These are phyloP conservation scores for Anomalospiza imberbis DNA, from an alignment of 2,797 vertebrate genomes.

Conservation along the genomic window DNA sequence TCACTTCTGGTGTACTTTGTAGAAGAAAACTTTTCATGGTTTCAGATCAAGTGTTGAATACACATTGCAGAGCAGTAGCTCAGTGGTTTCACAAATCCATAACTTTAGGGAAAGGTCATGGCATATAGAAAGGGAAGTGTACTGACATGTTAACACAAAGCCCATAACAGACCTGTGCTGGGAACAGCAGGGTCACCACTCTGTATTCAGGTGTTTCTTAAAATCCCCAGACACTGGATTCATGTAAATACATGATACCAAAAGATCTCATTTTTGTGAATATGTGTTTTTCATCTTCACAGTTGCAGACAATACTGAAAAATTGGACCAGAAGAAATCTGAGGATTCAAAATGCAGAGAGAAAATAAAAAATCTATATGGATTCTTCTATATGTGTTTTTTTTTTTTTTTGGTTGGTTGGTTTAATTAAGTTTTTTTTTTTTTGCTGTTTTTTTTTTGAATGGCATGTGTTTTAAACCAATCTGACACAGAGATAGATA, in stretches of 20 bases:
- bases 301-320: not conserved
- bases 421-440: not conserved
- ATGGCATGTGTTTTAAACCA: not conserved
- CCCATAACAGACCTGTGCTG: not conserved
- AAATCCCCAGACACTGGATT: not conserved
- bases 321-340: not conserved
- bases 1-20: not conserved
- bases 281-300: not conserved
- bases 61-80: not conserved
- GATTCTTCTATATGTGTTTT: not conserved
- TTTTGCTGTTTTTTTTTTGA: not conserved
- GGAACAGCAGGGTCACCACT: not conserved
- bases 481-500: not conserved
- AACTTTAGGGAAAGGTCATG: not conserved
- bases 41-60: not conserved
- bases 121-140: not conserved
- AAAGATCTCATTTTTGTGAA: not conserved
- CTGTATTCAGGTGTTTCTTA: not conserved
- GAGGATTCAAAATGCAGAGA: not conserved
- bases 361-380: not conserved
- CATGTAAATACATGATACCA: not conserved
- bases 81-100: not conserved
- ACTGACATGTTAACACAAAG: not conserved
- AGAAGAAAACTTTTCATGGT: not conserved
- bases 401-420: not conserved